These are phyloP conservation scores for Aphaenogaster rudis DNA, from an alignment of 1,140 invertebrate species.

Conservation along the genomic window DNA sequence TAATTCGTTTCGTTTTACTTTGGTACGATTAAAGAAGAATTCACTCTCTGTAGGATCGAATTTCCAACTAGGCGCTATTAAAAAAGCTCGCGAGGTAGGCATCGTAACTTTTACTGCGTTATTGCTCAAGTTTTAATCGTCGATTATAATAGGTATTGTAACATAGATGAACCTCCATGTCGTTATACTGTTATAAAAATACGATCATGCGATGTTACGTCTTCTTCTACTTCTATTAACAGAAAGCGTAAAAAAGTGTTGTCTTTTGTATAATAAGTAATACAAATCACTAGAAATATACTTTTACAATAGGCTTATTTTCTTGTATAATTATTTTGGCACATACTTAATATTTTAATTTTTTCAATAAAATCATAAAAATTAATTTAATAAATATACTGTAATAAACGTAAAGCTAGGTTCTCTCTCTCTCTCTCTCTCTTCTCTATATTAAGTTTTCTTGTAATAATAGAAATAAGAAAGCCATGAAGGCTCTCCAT, in stretches of 20 bases:
- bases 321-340: not conserved
- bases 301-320: not conserved
- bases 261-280: not conserved
- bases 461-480: not conserved
- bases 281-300: not conserved
- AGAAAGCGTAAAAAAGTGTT: not conserved
- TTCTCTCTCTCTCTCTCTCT: not conserved
- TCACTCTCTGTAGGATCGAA: not conserved
- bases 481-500: not conserved
- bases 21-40: not conserved
- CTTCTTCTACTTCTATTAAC: not conserved
- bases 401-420: not conserved
- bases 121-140: constrained; percentile 31
- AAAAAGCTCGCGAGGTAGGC: constrained; percentile 3
- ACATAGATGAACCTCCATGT: not conserved
- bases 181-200: not conserved
- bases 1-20: not conserved
- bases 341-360: not conserved
- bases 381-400: not conserved
- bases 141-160: constrained; percentile 19
- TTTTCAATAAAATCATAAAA: not conserved
- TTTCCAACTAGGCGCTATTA: not conserved
- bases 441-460: not conserved
- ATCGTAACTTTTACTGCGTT: constrained; percentile 33
- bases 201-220: not conserved